These are phyloP conservation scores for Crax fasciolata DNA, from an alignment of 2,797 vertebrate genomes.

Conservation along the genomic window DNA sequence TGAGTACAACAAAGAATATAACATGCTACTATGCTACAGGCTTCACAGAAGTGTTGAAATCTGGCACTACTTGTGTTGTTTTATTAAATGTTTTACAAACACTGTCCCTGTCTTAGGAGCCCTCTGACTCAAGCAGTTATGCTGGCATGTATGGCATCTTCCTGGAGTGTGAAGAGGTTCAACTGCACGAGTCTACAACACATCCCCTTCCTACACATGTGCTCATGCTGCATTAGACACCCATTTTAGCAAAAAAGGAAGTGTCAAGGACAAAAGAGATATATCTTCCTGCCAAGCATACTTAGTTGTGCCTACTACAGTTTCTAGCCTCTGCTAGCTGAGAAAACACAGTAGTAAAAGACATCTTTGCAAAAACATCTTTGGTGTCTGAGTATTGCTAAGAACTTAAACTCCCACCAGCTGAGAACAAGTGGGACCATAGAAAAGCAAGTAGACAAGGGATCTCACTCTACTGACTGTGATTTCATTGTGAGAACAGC, in stretches of 20 bases:
- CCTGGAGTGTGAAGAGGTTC: accelerated
- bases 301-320: neutral
- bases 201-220: neutral
- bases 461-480: neutral
- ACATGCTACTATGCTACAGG: neutral
- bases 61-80: neutral
- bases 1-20: neutral
- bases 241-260: neutral
- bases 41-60: neutral
- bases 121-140: neutral
- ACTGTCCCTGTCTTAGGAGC: neutral
- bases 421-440: neutral
- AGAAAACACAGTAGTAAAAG: neutral
- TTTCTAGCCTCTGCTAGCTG: neutral
- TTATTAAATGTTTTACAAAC: neutral
- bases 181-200: neutral
- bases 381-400: neutral
- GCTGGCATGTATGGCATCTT: accelerated
- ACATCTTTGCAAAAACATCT: neutral
- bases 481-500: neutral
- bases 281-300: neutral
- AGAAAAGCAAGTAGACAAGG: neutral
- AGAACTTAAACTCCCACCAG: neutral
- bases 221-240: neutral
- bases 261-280: neutral